These are phyloP conservation scores for Harpagoxenus sublaevis DNA, from an alignment of 2,888 invertebrate species.

Conservation along the genomic window DNA sequence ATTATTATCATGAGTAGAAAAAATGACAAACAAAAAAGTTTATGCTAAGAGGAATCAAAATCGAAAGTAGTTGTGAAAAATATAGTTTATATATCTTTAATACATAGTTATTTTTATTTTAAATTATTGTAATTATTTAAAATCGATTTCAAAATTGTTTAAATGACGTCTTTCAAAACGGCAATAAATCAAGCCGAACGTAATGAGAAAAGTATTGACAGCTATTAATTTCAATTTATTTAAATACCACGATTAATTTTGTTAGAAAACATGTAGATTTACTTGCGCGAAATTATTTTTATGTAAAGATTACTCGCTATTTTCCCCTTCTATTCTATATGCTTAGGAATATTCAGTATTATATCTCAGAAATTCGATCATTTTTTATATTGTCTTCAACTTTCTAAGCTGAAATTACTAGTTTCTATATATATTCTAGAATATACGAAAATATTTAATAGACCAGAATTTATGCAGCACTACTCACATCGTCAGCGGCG, in stretches of 20 bases:
- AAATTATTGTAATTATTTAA: background rate
- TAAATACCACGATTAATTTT: constrained; percentile 68
- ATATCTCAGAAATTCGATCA: background rate
- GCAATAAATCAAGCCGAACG: background rate
- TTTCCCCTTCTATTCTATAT: background rate
- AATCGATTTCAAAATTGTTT: background rate
- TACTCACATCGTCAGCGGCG: constrained; percentile 87
- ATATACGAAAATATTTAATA: constrained; percentile 5
- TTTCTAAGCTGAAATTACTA: background rate
- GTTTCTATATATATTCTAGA: background rate
- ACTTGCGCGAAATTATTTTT: background rate
- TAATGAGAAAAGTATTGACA: background rate
- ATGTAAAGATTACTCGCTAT: background rate
- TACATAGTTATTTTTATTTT: background rate
- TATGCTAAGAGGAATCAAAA: no score
- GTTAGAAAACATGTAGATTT: background rate
- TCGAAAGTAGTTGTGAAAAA: background rate
- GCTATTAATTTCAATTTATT: background rate
- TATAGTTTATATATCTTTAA: background rate
- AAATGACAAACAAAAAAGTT: no score
- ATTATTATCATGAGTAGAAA: no score
- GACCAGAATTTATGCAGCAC: constrained; percentile 23
- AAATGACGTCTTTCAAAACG: background rate
- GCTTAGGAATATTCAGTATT: background rate
- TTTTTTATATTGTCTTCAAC: background rate